Base-by-base conservation (phyloP, 2,888 invertebrate genomes). In the Tipula confusa region DNA sequence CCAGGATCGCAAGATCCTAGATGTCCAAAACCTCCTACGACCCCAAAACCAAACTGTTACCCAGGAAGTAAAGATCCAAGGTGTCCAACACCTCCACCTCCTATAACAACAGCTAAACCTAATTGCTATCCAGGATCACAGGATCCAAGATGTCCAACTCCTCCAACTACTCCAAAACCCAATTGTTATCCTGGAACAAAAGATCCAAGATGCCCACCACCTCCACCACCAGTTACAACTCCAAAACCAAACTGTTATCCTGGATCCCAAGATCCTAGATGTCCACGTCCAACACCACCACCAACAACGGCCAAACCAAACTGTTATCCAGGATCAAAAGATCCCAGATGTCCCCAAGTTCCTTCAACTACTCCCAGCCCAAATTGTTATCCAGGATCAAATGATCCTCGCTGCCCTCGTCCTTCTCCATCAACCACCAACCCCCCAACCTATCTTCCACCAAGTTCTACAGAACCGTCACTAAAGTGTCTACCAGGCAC, bases 1-100 rank as follows among this genome's bases (percentile, higher is more conserved):
- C 89, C 89, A 1, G 89, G 89, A 11, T 87, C 87, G 6, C 87
- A 84, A 0, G 89, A 89, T 83, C 87, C 87, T 0, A 84, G 88
- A 18, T 88, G 88, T 83, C 88, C 87, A 9, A 84, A 18, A 79
- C 29, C 24, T 31, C 81, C 81, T 0, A 86, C 86, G 36, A 85
- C 87, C 3, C 86, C 87, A 0, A 15, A 13, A 15, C 81, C 81
- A 31, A 81, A 81, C 4, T 81, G 81, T 15, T 81, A 81, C 6
- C 29, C 31, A n/a, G 81, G 81, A n/a, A n/a, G 31, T n/a, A 31
- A 29, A 29, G 81, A 81, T 81, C 81, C 81, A 3, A 15, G 29
- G 3, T 81, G 81, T 15, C 81, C 84, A 79, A 87, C 88, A 84
- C 43, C 80, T 2, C 43, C 1, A 15, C 43, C 88, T 84, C 84